Percentiles rank a stretch among this genome's conserved stretches.
Conservation (phyloP, 2,888 invertebrate species). For the Rutpela maculata region DNA sequence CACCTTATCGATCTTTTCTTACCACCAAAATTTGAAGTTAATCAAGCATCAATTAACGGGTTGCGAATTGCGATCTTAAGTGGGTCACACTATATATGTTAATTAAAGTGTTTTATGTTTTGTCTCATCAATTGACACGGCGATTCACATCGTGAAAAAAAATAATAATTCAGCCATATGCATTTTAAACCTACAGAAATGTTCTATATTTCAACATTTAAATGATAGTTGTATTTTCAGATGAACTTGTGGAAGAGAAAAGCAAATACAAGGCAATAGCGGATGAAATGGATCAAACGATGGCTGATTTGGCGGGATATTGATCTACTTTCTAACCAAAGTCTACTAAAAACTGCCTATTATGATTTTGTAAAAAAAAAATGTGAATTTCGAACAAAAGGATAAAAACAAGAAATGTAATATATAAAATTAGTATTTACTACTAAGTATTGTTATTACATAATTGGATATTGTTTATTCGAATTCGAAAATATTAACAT, state of each 20-base stretch:
- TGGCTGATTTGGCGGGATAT: slow-evolving; percentile 95
- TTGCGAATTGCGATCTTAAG: too few species aligned
- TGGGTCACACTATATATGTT: too few species aligned
- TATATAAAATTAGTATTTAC: too few species aligned
- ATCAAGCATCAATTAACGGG: too few species aligned
- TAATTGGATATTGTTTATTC: not conserved
- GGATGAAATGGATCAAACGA: slow-evolving; percentile 97
- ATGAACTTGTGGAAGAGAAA: slow-evolving; percentile 92
- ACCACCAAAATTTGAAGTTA: too few species aligned
- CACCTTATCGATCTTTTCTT: too few species aligned
- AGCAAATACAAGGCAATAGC: slow-evolving; percentile 99
- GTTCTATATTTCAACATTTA: not conserved
- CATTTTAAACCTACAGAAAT: too few species aligned
- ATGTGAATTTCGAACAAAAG: not conserved
- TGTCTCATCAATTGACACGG: too few species aligned
- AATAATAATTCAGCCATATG: too few species aligned
- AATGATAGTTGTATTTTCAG: slow-evolving; percentile 75
- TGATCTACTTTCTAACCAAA: slow-evolving; percentile 71
- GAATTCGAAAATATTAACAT: not conserved
- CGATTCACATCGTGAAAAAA: too few species aligned
- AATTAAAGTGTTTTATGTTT: too few species aligned
- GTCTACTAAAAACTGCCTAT: slow-evolving; percentile 25
- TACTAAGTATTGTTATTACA: not conserved
- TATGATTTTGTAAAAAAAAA: not conserved
- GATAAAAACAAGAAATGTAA: not conserved